A percentile compares a stretch with the other conserved stretches of the same genome.
phyloP scores from a whole-genome alignment of 2,797 vertebrate genomes.

The Babyrousa celebensis region DNA sequence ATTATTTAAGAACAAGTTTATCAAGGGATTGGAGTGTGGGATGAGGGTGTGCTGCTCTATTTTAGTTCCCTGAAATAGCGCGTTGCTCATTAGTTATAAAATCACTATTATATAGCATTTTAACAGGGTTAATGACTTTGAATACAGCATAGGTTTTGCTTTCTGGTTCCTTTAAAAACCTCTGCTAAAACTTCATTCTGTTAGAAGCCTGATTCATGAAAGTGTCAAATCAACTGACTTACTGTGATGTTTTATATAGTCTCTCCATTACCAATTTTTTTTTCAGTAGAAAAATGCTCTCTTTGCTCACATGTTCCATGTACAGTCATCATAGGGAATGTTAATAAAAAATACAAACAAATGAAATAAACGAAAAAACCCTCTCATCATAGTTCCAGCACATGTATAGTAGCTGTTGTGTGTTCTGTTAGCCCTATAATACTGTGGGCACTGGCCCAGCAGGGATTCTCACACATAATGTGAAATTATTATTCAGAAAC shows the following conservation, averaged over 20 bases:
- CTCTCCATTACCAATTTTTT: conserved; percentile 26
- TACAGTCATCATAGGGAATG: neutral
- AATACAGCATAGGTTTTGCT: conserved; percentile 24
- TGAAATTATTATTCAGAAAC: conserved; percentile 65
- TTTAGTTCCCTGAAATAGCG: conserved; percentile 45
- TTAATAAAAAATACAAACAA: neutral
- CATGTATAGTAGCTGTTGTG: neutral
- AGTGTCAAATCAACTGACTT: conserved; percentile 70
- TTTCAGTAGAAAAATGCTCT: conserved; percentile 39
- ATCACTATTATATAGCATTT: conserved; percentile 27
- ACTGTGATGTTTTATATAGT: conserved; percentile 48
- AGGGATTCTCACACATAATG: neutral
- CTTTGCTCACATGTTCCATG: neutral
- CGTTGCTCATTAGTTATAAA: conserved; percentile 54
- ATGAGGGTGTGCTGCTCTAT: neutral
- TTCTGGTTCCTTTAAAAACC: conserved; percentile 30
- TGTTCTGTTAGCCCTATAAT: neutral
- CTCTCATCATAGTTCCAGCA: neutral
- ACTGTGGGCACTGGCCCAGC: too few relatives aligned
- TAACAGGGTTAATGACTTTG: conserved; percentile 50
- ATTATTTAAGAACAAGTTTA: conserved; percentile 41
- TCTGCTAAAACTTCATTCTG: conserved; percentile 55
- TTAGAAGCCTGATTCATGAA: conserved; percentile 42
- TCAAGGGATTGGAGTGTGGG: neutral
- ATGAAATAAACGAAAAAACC: conserved; percentile 25